Evolutionary conservation across 2,113 vertebrate species (phyloP).

Genomic region (Nycticebus coucang): DNA sequence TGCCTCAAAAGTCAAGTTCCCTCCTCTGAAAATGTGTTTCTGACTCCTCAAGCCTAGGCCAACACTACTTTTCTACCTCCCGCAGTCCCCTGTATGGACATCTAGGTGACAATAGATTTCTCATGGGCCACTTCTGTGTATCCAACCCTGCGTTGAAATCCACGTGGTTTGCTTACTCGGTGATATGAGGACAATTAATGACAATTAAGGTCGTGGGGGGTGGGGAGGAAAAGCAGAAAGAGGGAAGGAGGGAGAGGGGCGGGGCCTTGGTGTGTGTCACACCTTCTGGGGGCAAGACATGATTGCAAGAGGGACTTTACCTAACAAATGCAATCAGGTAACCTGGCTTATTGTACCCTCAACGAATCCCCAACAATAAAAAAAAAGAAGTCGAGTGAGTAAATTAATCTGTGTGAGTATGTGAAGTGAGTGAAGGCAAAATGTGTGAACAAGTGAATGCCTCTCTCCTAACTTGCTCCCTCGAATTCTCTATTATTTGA

Average conservation of each 20-base stretch:
- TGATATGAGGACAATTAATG: too few species aligned
- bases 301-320: too few species aligned
- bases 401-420: background rate
- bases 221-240: too few species aligned
- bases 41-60: background rate
- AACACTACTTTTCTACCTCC: background rate
- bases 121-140: background rate
- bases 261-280: too few species aligned
- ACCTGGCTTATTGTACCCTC: too few species aligned
- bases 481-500: background rate
- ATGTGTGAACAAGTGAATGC: background rate
- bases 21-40: background rate
- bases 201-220: too few species aligned
- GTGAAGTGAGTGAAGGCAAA: background rate
- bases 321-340: too few species aligned
- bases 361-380: too few species aligned
- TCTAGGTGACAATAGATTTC: background rate
- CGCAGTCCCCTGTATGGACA: background rate
- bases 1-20: background rate
- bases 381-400: background rate
- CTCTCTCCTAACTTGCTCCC: background rate
- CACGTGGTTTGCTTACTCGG: background rate
- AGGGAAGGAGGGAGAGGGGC: too few species aligned
- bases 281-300: too few species aligned
- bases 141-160: background rate